phyloP scores from a whole-genome alignment of 1,140 invertebrate genomes.

The Pseudomyrmex cubaensis region DNA sequence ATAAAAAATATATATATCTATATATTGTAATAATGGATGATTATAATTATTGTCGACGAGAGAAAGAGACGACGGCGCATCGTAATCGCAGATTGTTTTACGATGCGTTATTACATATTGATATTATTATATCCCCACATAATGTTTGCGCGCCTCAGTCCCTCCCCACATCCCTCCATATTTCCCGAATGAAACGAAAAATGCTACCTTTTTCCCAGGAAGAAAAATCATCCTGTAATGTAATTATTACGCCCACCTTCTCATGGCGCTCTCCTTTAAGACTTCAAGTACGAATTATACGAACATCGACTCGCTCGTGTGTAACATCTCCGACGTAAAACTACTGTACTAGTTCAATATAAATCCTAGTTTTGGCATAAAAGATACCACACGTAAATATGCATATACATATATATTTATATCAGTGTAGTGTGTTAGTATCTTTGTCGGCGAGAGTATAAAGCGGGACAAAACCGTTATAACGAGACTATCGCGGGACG shows the following conservation, averaged over 20 bases:
- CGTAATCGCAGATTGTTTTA: slow-evolving; percentile 63
- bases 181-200: not conserved
- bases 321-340: slow-evolving; percentile 62
- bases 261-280: slow-evolving; percentile 19
- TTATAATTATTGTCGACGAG: slow-evolving; percentile 69
- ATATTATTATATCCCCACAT: slow-evolving; percentile 72
- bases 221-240: slow-evolving; percentile 24
- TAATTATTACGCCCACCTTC: slow-evolving; percentile 13
- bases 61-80: slow-evolving; percentile 30
- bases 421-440: slow-evolving; percentile 74
- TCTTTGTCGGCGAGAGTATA: slow-evolving; percentile 65
- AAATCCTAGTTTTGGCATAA: slow-evolving; percentile 69
- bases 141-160: slow-evolving; percentile 38
- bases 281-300: slow-evolving; percentile 68
- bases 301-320: slow-evolving; percentile 68
- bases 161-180: not conserved
- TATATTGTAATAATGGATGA: slow-evolving; percentile 75
- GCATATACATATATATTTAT: slow-evolving; percentile 69
- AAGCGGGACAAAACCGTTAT: slow-evolving; percentile 68
- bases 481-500: slow-evolving; percentile 63
- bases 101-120: slow-evolving; percentile 74
- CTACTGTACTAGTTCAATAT: slow-evolving; percentile 64
- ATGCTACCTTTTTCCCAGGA: not conserved
- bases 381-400: slow-evolving; percentile 45
- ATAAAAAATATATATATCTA: slow-evolving; percentile 74